Conservation (phyloP, 1,140 invertebrate genomes). For the Wasmannia auropunctata region DNA sequence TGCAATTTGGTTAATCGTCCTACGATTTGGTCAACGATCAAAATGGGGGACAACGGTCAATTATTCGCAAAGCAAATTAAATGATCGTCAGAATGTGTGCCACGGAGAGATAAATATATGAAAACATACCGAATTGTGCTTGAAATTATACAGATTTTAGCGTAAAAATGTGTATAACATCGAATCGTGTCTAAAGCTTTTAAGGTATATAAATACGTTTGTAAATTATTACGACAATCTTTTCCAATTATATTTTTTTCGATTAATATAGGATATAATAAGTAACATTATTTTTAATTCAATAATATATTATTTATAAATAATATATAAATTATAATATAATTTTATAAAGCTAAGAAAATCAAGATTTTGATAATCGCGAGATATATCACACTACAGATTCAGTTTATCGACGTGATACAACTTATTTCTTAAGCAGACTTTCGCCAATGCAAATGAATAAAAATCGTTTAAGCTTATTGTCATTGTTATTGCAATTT, state of each 20-base stretch:
- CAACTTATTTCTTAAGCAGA: neutral
- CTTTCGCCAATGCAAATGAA: neutral
- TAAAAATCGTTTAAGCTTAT: slow-evolving; percentile 52
- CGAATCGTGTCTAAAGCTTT: neutral
- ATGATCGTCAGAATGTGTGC: neutral
- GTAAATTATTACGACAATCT: neutral
- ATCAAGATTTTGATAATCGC: neutral
- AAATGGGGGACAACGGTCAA: neutral
- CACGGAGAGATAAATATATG: neutral
- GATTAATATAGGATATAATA: neutral
- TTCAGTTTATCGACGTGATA: neutral
- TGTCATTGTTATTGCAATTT: slow-evolving; percentile 57
- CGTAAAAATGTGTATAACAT: neutral
- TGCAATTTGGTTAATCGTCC: slow-evolving; percentile 8
- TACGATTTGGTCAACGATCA: slow-evolving; percentile 5
- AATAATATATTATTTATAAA: too few species aligned
- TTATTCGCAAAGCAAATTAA: slow-evolving; percentile 20
- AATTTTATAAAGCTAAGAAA: neutral
- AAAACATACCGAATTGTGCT: neutral
- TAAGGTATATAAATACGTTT: neutral
- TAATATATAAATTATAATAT: neutral
- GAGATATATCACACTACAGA: neutral
- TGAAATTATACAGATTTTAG: slow-evolving; percentile 4
- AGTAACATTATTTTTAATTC: neutral
- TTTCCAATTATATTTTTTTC: neutral